These are phyloP conservation scores for Nymphalis c-album DNA, from an alignment of 2,888 invertebrate species.

Conservation along the genomic window DNA sequence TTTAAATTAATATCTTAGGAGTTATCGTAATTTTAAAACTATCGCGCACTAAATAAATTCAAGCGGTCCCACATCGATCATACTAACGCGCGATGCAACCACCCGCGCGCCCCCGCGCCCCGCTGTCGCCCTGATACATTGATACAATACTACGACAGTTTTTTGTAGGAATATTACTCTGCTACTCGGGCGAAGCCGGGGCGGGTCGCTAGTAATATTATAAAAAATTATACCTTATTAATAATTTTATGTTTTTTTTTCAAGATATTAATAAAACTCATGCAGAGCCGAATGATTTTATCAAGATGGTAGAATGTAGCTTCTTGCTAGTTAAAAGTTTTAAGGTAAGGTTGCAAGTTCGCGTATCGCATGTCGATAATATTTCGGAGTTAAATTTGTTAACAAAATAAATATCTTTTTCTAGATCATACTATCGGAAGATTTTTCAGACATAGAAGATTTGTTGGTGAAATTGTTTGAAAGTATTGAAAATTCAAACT, in stretches of 20 bases:
- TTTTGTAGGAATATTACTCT: too few species aligned
- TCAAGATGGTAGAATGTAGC: constrained; percentile 51
- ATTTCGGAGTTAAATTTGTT: not conserved
- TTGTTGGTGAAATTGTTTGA: constrained; percentile 5
- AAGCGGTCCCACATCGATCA: too few species aligned
- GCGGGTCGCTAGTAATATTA: too few species aligned
- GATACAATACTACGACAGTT: too few species aligned
- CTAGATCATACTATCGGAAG: constrained; percentile 5
- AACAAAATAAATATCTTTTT: not conserved
- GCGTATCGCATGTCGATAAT: not conserved
- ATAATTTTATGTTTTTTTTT: constrained; percentile 20
- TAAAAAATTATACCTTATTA: not conserved
- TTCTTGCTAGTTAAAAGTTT: constrained; percentile 47
- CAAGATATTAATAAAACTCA: constrained; percentile 44
- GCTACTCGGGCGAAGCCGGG: too few species aligned
- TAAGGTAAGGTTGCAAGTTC: constrained; percentile 43
- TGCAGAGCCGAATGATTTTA: constrained; percentile 46
- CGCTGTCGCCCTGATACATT: too few species aligned
- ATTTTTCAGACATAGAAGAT: constrained; percentile 6
- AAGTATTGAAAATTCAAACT: not conserved
- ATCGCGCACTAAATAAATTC: too few species aligned
- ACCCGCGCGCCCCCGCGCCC: too few species aligned
- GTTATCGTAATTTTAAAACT: too few species aligned
- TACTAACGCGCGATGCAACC: too few species aligned
- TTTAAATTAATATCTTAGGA: too few species aligned